Conservation (phyloP, 2,888 invertebrate genomes). For the Lissonota sp. region DNA sequence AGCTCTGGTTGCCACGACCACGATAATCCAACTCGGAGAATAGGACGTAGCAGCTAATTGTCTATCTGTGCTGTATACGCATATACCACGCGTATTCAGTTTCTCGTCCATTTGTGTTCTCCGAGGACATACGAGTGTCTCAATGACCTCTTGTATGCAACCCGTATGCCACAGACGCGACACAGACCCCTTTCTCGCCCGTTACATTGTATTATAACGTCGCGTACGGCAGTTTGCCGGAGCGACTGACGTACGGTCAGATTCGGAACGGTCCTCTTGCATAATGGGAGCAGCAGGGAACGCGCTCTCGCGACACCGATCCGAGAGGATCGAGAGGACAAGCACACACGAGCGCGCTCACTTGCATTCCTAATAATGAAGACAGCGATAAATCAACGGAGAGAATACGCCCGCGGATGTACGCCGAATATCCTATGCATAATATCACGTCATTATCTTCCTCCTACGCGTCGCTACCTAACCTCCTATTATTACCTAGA, state of each 20-base stretch:
- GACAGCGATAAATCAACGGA: constrained; percentile 84
- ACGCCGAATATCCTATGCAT: constrained; percentile 83
- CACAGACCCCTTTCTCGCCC: constrained; percentile 41
- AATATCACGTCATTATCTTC: constrained; percentile 83
- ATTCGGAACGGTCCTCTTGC: constrained; percentile 71
- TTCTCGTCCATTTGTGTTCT: constrained; percentile 61
- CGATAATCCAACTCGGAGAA: constrained; percentile 72
- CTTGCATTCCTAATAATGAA: constrained; percentile 84
- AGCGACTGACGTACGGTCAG: constrained; percentile 78
- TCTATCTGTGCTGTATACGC: constrained; percentile 78
- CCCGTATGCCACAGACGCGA: constrained; percentile 60
- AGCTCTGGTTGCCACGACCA: constrained; percentile 44
- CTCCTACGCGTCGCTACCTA: constrained; percentile 70
- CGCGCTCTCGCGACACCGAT: constrained; percentile 57
- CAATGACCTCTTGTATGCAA: constrained; percentile 79
- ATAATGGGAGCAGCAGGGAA: constrained; percentile 64
- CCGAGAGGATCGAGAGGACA: constrained; percentile 54
- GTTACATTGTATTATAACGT: constrained; percentile 78
- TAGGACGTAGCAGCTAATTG: constrained; percentile 82
- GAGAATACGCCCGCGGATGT: constrained; percentile 83
- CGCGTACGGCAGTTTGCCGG: constrained; percentile 69
- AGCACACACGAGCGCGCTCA: constrained; percentile 75
- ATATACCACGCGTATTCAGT: constrained; percentile 71
- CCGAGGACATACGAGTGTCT: constrained; percentile 79
- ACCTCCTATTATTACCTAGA: constrained; percentile 56